These are phyloP conservation scores for Cyphomyrus plagiostoma DNA, from an alignment of 2,113 vertebrate genomes.

Conservation along the genomic window DNA sequence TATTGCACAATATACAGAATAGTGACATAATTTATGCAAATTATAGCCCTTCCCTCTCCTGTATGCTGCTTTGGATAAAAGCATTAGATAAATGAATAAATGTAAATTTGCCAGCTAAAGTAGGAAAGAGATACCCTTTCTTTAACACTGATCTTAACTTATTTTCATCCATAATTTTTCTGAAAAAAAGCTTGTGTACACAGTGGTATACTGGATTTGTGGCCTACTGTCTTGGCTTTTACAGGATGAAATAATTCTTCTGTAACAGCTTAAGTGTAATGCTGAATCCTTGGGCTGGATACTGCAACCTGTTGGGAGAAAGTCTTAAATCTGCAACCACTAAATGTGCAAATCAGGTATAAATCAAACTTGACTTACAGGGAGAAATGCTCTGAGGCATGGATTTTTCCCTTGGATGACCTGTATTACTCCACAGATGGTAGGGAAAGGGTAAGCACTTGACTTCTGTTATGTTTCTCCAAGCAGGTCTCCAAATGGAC, in stretches of 20 bases:
- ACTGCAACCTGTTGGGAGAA: background rate
- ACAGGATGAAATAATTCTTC: background rate
- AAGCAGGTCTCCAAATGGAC: background rate
- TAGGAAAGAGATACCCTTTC: background rate
- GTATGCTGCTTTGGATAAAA: background rate
- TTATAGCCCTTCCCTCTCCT: background rate
- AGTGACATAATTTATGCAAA: background rate
- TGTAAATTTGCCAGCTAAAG: background rate
- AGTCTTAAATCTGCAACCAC: background rate
- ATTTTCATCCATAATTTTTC: background rate
- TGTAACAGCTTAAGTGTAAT: background rate
- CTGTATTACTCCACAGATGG: background rate
- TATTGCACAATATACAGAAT: no score
- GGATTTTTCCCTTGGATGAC: background rate
- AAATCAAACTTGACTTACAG: background rate
- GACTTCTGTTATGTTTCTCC: background rate
- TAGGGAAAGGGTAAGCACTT: background rate
- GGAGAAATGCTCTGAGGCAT: background rate
- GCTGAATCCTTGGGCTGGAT: background rate
- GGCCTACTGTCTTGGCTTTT: background rate
- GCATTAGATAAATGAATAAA: background rate
- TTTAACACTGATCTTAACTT: background rate
- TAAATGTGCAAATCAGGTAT: background rate
- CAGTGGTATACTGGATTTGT: background rate
- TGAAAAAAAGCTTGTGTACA: background rate